Evolutionary conservation across 2,888 invertebrate species (phyloP).

Genomic region (Geophilus truncorum): DNA sequence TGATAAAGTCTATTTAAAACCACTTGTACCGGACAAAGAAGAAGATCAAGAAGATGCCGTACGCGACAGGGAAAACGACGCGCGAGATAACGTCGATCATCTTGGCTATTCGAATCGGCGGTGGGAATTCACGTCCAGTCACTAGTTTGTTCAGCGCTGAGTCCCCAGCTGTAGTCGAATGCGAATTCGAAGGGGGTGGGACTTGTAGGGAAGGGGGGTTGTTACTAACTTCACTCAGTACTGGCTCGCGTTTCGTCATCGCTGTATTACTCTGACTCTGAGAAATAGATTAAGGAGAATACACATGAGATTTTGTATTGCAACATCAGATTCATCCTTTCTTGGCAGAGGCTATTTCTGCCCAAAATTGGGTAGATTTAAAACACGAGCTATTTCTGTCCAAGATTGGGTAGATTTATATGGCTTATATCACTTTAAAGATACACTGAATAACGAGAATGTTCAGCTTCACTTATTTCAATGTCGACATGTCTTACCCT

Average conservation of each 20-base stretch:
- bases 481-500: no score
- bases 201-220: constrained; percentile 69
- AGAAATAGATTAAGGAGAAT: no score
- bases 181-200: constrained; percentile 74
- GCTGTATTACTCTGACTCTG: constrained; percentile 32
- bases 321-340: no score
- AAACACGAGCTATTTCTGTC: no score
- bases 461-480: no score
- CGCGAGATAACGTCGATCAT: constrained; percentile 91
- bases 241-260: constrained; percentile 13
- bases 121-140: constrained; percentile 53
- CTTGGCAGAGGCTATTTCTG: no score
- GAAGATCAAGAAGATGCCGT: constrained; percentile 87
- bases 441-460: no score
- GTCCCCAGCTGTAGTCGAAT: constrained; percentile 61
- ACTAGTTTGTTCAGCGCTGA: constrained; percentile 34
- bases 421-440: no score
- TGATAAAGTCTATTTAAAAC: constrained; percentile 49
- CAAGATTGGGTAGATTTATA: no score
- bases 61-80: constrained; percentile 88
- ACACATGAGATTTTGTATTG: no score
- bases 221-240: constrained; percentile 43
- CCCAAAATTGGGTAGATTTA: no score
- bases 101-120: constrained; percentile 88
- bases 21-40: constrained; percentile 93